These are phyloP conservation scores for Yponomeuta malinellus DNA, from an alignment of 2,888 invertebrate species.

Conservation along the genomic window DNA sequence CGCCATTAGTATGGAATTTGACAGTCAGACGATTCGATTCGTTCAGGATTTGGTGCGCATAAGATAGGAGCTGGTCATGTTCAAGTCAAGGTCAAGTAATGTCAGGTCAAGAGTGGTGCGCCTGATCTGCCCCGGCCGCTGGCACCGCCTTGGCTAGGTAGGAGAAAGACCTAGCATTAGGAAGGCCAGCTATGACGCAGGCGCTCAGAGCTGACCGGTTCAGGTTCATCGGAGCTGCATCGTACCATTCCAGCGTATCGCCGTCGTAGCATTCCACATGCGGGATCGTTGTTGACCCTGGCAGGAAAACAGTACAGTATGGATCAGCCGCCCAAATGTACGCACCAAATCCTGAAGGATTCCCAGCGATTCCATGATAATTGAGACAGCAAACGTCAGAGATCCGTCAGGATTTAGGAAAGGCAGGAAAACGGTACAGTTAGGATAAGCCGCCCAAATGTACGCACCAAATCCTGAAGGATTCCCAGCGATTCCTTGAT, in stretches of 20 bases:
- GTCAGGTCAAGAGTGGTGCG: conserved; percentile 27
- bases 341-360: not conserved
- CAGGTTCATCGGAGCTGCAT: conserved; percentile 86
- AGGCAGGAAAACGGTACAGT: conserved; percentile 22
- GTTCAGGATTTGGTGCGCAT: not conserved
- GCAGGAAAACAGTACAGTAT: conserved; percentile 17
- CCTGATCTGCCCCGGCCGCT: conserved; percentile 67
- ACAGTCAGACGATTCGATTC: not conserved
- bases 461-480: not conserved
- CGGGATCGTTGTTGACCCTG: conserved; percentile 82
- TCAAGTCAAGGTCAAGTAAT: not conserved
- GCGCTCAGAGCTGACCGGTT: conserved; percentile 88
- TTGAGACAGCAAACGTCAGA: not conserved
- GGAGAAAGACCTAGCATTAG: conserved; percentile 81
- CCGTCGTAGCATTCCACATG: conserved; percentile 87
- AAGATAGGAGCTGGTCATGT: not conserved
- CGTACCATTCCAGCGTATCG: conserved; percentile 78
- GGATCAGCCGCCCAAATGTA: not conserved
- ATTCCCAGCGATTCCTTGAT: not conserved
- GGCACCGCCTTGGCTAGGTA: conserved; percentile 68
- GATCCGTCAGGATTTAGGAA: too few species aligned
- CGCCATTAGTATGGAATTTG: not conserved
- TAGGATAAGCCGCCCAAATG: not conserved
- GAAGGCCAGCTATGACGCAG: conserved; percentile 83
- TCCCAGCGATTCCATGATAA: not conserved